phyloP scores from a whole-genome alignment of 2,113 vertebrate genomes.

The Kobus ellipsiprymnus region DNA sequence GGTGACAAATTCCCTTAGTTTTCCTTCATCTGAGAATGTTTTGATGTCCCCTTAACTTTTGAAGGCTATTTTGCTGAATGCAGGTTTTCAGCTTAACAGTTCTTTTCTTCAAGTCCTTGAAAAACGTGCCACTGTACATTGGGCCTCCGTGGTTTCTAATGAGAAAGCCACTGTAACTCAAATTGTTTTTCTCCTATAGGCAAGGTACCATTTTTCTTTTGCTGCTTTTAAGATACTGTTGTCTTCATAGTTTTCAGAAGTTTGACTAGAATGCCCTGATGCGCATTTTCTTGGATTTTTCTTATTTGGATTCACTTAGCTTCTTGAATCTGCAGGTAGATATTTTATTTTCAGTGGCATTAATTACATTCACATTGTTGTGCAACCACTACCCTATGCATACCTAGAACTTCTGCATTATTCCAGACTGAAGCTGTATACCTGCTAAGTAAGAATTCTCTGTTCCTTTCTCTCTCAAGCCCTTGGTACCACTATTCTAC shows the following conservation, averaged over 20 bases:
- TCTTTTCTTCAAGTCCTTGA: background rate
- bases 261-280: background rate
- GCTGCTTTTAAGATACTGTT: background rate
- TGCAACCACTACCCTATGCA: background rate
- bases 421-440: background rate
- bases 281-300: background rate
- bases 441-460: background rate
- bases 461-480: background rate
- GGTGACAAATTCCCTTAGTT: background rate
- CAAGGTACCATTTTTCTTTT: background rate
- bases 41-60: background rate
- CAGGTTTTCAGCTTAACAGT: background rate
- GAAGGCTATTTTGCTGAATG: background rate
- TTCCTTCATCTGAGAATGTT: background rate
- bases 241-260: background rate
- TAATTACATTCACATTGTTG: background rate
- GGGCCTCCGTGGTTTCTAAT: background rate
- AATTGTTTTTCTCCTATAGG: background rate
- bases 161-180: background rate
- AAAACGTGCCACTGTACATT: background rate
- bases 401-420: background rate
- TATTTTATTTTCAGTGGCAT: background rate
- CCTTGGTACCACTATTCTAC: background rate
- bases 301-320: background rate
- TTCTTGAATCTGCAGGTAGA: background rate